A percentile compares a stretch with the other conserved stretches of the same genome.
Conservation (phyloP, 2,113 vertebrate genomes). For the Hemichromis elongatus region DNA sequence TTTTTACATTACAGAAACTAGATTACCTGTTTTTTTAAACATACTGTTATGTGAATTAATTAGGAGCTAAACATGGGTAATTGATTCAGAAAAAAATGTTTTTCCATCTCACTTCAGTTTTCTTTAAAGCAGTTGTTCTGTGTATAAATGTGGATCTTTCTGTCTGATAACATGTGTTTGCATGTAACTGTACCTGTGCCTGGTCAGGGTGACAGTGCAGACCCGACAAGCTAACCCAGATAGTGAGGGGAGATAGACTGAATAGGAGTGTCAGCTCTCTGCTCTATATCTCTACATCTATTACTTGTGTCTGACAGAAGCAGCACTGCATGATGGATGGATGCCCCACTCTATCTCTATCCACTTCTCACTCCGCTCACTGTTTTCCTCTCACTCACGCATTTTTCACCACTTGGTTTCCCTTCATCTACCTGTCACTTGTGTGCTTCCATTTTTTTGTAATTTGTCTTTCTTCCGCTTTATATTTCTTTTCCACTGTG, state of each 20-base stretch:
- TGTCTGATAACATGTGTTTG: background rate
- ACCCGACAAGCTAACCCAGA: constrained; percentile 57
- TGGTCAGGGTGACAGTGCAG: constrained; percentile 44
- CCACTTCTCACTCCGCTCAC: constrained; percentile 32
- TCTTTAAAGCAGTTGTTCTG: background rate
- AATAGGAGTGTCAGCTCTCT: constrained; percentile 57
- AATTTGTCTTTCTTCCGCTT: background rate
- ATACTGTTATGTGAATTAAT: background rate
- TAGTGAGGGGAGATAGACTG: constrained; percentile 55
- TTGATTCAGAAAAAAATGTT: background rate
- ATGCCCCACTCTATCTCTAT: constrained; percentile 30
- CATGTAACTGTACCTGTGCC: background rate
- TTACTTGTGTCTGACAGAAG: constrained; percentile 55
- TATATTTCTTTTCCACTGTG: background rate
- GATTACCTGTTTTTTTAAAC: background rate
- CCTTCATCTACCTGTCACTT: constrained; percentile 28
- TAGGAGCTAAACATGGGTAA: background rate
- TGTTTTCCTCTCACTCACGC: constrained; percentile 4
- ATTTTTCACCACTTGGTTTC: constrained; percentile 34
- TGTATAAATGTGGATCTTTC: background rate
- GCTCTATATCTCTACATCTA: constrained; percentile 59
- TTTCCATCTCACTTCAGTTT: background rate
- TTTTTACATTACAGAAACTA: background rate
- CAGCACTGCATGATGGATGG: constrained; percentile 58
- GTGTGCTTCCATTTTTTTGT: background rate